phyloP scores from a whole-genome alignment of 2,888 invertebrate species.

The Agelastica alni region DNA sequence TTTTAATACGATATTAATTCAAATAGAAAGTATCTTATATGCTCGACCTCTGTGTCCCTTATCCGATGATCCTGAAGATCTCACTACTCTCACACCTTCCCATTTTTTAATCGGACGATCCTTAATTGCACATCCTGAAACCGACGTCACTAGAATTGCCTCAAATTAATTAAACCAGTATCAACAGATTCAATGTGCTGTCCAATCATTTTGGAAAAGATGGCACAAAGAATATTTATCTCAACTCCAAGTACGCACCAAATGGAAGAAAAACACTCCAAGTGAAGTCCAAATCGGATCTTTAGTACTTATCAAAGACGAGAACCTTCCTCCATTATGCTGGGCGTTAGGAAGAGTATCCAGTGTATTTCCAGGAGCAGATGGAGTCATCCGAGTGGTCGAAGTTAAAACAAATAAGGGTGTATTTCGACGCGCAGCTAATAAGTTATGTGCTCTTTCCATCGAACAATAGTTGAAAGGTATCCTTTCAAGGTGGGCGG shows the following conservation, averaged over 20 bases:
- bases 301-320: conserved; percentile 29
- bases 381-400: no score
- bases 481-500: no score
- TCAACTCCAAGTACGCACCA: conserved; percentile 28
- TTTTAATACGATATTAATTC: no score
- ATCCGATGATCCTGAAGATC: conserved; percentile 24
- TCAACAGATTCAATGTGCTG: conserved; percentile 15
- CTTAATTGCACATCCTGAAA: conserved; percentile 30
- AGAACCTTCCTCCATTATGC: conserved; percentile 28
- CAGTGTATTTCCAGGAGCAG: no score
- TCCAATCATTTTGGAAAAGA: conserved; percentile 35
- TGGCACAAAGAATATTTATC: conserved; percentile 34
- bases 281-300: conserved; percentile 17
- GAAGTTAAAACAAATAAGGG: no score
- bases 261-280: conserved; percentile 21
- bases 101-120: conserved; percentile 39
- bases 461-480: no score
- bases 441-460: no score
- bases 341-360: no score
- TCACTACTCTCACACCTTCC: conserved; percentile 30
- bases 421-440: no score
- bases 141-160: conserved; percentile 4
- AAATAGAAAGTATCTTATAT: no score
- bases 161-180: conserved; percentile 15
- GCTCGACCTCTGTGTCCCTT: conserved; percentile 30